Base-by-base conservation (phyloP, 2,113 vertebrate genomes). In the Zonotrichia leucophrys region DNA sequence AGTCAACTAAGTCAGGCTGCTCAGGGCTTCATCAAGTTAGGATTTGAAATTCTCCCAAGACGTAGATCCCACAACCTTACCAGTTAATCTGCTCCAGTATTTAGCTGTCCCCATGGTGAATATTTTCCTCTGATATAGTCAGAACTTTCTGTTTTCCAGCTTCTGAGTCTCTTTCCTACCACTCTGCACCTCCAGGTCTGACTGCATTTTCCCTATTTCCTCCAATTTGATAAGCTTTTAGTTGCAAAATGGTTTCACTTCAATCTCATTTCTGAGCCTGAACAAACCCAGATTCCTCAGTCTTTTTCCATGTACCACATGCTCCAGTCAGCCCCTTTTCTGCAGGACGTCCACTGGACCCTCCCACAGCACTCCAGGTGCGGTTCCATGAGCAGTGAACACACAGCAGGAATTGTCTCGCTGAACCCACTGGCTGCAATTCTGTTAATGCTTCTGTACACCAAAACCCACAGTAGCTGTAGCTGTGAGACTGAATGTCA, bases 361-460 rank as follows among this genome's bases (percentile, higher is more conserved):
- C 27, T 88, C 39, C 17, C n/a, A 44, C 20, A 67, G 20, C 4
- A 7, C 5, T 53, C 30, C 27, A 49, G 7, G 6, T 25, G 4
- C 28, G 24, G 9, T 74, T 58, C 66, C 15, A 22, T 6, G 20
- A 72, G 44, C 2, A 19, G 22, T 44, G 31, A 80, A n/a, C 5
- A 22, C 8, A 39, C 3, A 4, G 8, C 3, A 35, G 24, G 7
- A 83, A 50, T 22, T 7, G 44, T 3, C n/a, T 35, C 0, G 0
- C 9, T 70, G 52, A 81, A 39, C 10, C 4, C 35, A 7, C 25
- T 44, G 15, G 11, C 15, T 81, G 33, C 15, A 49, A 1, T 30
- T 62, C 42, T 67, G 8, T 6, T 42, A 31, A 8, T 9, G 35
- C 12, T 55, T 52, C 35, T 58, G 23, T 17, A 50, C 20, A 55